These are phyloP conservation scores for Tipula unca DNA, from an alignment of 2,888 invertebrate genomes.

Conservation along the genomic window DNA sequence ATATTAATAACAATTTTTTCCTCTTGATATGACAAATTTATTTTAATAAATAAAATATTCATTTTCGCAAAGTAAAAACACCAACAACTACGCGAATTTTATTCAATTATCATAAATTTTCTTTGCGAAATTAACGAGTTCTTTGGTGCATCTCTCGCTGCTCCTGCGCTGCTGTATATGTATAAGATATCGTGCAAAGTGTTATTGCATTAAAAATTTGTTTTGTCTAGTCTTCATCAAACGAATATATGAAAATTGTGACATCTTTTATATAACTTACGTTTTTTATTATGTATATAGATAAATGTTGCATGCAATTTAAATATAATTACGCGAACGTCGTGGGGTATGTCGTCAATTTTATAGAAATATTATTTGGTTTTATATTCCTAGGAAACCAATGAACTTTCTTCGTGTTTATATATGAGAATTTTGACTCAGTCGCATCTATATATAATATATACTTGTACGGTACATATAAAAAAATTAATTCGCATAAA, in stretches of 20 bases:
- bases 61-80: neutral
- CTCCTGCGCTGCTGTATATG: neutral
- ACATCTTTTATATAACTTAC: neutral
- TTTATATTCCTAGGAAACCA: neutral
- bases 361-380: neutral
- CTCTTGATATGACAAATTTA: neutral
- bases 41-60: neutral
- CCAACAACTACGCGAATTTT: neutral
- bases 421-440: neutral
- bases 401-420: neutral
- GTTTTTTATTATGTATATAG: neutral
- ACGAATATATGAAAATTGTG: neutral
- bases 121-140: neutral
- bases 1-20: neutral
- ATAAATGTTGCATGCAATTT: neutral
- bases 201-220: neutral
- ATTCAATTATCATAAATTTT: neutral
- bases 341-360: conserved; percentile 8
- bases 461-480: neutral
- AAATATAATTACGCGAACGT: neutral
- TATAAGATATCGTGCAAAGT: neutral
- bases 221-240: neutral
- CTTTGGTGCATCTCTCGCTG: neutral
- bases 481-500: neutral
- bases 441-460: neutral